Evolutionary conservation across 2,113 vertebrate species (phyloP).

Genomic region (Prietella phreatophila): DNA sequence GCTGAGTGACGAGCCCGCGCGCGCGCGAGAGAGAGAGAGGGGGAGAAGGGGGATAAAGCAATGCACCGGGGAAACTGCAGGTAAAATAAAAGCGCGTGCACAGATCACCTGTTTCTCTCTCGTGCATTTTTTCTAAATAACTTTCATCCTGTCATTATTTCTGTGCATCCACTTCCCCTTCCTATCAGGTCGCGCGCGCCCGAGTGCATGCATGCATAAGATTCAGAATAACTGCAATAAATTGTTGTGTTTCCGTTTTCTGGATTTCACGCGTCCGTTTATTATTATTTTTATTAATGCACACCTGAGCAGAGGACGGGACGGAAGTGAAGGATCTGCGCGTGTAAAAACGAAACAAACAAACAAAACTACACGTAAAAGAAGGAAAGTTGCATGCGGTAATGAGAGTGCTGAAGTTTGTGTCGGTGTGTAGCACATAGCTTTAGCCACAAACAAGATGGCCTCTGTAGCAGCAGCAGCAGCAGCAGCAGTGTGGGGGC

Average conservation of each 20-base stretch:
- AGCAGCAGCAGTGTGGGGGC: slow-evolving; percentile 52
- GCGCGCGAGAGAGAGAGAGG: background rate
- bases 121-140: background rate
- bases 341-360: background rate
- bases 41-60: slow-evolving; percentile 36
- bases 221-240: slow-evolving; percentile 11
- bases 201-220: slow-evolving; percentile 1
- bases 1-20: slow-evolving; percentile 42
- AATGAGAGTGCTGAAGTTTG: slow-evolving; percentile 40
- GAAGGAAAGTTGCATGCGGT: slow-evolving; percentile 46
- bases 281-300: background rate
- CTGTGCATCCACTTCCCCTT: background rate
- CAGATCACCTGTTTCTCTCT: background rate
- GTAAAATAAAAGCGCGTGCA: slow-evolving; percentile 56
- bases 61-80: slow-evolving; percentile 68
- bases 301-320: background rate
- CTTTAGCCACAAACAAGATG: slow-evolving; percentile 74
- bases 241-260: background rate
- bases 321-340: background rate
- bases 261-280: background rate
- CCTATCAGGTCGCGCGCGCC: slow-evolving; percentile 17
- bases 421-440: slow-evolving; percentile 41
- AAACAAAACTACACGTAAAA: background rate
- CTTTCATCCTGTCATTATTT: background rate
- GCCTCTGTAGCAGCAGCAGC: slow-evolving; percentile 70